phyloP scores from a whole-genome alignment of 2,888 invertebrate species.

The Pharmacophagus antenor region DNA sequence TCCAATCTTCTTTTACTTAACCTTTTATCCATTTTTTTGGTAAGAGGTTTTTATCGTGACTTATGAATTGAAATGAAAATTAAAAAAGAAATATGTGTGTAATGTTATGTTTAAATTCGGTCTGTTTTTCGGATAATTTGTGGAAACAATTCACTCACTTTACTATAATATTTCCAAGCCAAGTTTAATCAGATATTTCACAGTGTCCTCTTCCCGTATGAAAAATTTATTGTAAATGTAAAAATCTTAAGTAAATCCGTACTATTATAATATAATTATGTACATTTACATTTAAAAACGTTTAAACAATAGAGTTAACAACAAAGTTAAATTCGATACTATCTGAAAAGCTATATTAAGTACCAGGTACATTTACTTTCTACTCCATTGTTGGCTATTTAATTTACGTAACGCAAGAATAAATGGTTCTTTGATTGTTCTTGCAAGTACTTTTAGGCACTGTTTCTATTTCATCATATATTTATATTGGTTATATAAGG shows the following conservation, averaged over 20 bases:
- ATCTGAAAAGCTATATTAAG: conserved; percentile 67
- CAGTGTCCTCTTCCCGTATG: not conserved
- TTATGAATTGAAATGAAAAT: too few species aligned
- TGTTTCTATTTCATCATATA: not conserved
- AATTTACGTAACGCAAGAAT: conserved; percentile 41
- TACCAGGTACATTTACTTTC: conserved; percentile 68
- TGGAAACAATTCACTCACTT: not conserved
- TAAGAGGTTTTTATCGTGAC: too few species aligned
- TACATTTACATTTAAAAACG: not conserved
- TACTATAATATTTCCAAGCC: not conserved
- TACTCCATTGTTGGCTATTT: conserved; percentile 70
- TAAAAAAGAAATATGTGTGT: too few species aligned
- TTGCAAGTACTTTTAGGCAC: not conserved
- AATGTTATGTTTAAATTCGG: too few species aligned
- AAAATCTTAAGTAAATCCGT: not conserved
- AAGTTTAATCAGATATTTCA: not conserved
- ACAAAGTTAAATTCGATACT: conserved; percentile 65
- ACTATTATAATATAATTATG: not conserved
- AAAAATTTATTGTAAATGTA: not conserved
- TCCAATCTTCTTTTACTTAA: too few species aligned
- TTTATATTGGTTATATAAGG: not conserved
- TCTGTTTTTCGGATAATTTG: too few species aligned
- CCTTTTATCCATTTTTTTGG: too few species aligned
- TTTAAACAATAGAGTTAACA: conserved; percentile 32
- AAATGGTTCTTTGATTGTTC: conserved; percentile 15